Evolutionary conservation across 2,113 vertebrate species (phyloP).

Genomic region (Varanus salvator): DNA sequence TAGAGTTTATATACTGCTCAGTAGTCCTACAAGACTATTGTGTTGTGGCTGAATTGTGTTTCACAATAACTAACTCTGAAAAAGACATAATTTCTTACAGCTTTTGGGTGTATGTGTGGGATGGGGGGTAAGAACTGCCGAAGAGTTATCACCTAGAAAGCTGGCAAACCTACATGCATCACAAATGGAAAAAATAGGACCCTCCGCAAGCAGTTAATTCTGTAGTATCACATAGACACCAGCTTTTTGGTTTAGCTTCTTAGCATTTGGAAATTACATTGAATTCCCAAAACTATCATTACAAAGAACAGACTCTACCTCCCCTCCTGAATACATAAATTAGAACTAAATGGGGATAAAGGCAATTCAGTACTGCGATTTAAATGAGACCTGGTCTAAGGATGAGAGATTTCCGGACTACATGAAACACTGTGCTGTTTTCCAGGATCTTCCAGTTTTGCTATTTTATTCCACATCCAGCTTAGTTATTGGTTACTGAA

Average conservation of each 20-base stretch:
- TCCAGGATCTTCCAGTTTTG: conserved; percentile 27
- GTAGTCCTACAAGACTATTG: too few species aligned
- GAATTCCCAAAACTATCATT: conserved; percentile 49
- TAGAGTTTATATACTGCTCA: too few species aligned
- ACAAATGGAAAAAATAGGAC: conserved; percentile 13
- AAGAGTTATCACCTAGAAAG: conserved; percentile 30
- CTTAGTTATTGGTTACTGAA: conserved; percentile 19
- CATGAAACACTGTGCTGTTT: conserved; percentile 46
- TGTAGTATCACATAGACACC: conserved; percentile 38
- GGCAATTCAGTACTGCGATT: conserved; percentile 42
- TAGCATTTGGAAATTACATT: conserved; percentile 35
- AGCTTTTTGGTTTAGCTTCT: conserved; percentile 53
- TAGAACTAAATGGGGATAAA: conserved; percentile 43
- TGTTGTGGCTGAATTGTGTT: conserved; percentile 13
- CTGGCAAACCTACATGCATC: conserved; percentile 2
- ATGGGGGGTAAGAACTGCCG: background rate
- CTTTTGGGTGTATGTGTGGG: background rate
- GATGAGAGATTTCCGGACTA: conserved; percentile 49
- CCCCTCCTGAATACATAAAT: conserved; percentile 63
- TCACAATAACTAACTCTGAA: conserved; percentile 16
- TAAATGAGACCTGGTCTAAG: conserved; percentile 56
- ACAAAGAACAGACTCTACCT: conserved; percentile 46
- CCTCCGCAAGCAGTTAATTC: conserved; percentile 39
- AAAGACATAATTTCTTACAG: background rate
- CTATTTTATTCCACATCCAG: conserved; percentile 33